These are phyloP conservation scores for Ispidina picta DNA, from an alignment of 2,797 vertebrate genomes.

Conservation along the genomic window DNA sequence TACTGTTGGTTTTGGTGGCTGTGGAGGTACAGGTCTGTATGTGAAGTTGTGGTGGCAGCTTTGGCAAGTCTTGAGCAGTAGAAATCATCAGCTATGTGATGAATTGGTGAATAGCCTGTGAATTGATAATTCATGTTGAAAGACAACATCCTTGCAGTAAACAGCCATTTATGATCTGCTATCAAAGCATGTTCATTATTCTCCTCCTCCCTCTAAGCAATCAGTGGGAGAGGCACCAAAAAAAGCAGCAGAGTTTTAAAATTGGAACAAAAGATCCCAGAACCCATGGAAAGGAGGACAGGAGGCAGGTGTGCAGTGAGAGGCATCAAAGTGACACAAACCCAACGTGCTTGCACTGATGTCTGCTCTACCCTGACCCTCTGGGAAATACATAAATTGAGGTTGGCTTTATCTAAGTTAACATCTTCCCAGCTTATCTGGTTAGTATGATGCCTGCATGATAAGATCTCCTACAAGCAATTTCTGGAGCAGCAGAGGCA, in stretches of 20 bases:
- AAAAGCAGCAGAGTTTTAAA: neutral
- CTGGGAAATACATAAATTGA: neutral
- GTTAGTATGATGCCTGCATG: neutral
- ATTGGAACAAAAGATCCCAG: neutral
- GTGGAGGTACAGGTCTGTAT: neutral
- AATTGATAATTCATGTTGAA: neutral
- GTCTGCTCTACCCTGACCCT: neutral
- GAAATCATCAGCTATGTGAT: neutral
- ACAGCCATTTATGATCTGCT: neutral
- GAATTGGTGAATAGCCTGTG: neutral
- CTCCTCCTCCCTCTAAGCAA: neutral
- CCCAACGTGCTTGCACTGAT: rapidly evolving
- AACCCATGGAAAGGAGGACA: neutral
- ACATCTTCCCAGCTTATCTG: neutral
- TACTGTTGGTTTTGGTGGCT: neutral
- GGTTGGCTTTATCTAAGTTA: neutral
- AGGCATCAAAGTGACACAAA: neutral
- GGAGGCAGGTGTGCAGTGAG: rapidly evolving
- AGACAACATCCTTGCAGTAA: neutral
- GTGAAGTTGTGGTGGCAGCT: neutral
- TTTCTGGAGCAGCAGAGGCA: neutral
- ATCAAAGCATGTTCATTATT: neutral
- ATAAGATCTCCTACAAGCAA: neutral
- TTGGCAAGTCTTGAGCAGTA: rapidly evolving
- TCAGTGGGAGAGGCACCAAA: neutral